Evolutionary conservation across 2,113 vertebrate genomes (phyloP).

Genomic region (Todiramphus saurophagus): DNA sequence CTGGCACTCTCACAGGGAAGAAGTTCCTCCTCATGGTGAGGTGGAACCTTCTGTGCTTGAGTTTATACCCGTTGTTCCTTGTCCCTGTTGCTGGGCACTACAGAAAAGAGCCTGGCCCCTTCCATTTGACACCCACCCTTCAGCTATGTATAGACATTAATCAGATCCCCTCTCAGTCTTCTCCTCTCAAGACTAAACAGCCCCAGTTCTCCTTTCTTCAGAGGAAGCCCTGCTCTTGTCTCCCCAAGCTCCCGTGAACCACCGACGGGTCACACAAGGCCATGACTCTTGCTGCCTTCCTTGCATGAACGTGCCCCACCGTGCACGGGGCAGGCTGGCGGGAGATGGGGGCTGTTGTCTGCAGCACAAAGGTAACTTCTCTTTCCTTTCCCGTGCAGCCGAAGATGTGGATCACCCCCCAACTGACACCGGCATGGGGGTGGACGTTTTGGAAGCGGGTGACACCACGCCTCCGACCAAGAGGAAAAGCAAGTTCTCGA

Average conservation of each 20-base stretch:
- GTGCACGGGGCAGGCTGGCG: background rate
- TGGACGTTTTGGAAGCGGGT: constrained; percentile 83
- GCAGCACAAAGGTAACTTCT: background rate
- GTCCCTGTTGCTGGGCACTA: too few relatives aligned
- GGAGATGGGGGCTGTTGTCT: background rate
- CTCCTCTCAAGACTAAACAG: too few relatives aligned
- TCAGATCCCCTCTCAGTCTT: too few relatives aligned
- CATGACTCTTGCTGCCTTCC: background rate
- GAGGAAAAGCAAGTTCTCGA: constrained; percentile 95
- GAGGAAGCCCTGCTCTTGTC: background rate
- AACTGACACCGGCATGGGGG: constrained; percentile 72
- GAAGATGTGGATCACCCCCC: constrained; percentile 84
- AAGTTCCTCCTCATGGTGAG: too few relatives aligned
- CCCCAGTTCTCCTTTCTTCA: too few relatives aligned
- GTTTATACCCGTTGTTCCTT: too few relatives aligned
- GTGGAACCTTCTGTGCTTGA: too few relatives aligned
- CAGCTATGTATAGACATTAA: too few relatives aligned
- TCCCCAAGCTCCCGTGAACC: background rate
- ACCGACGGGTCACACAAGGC: background rate
- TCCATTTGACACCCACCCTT: too few relatives aligned
- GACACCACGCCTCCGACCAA: constrained; percentile 89
- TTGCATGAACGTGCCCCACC: background rate
- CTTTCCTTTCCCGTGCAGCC: constrained; percentile 46
- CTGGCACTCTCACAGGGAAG: too few relatives aligned
- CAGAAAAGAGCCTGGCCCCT: too few relatives aligned